Percentiles rank a stretch among this genome's conserved stretches.
Evolutionary conservation across 2,888 invertebrate species (phyloP).

Genomic region (Strigamia maritima): DNA sequence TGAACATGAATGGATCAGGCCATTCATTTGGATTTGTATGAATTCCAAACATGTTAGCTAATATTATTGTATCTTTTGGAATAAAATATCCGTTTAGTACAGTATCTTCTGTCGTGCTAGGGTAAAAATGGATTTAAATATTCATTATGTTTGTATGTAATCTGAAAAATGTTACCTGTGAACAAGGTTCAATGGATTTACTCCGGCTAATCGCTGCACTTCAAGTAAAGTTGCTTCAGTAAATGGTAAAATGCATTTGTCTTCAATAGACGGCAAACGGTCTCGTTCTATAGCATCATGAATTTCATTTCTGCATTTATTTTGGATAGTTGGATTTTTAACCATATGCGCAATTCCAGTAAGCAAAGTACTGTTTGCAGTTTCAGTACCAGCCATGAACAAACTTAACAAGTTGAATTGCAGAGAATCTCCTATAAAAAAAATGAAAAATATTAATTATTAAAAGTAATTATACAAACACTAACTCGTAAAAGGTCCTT

Average conservation of each 20-base stretch:
- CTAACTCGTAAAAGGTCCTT: not conserved
- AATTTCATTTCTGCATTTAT: constrained; percentile 72
- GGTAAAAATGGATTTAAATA: not conserved
- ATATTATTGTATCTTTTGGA: constrained; percentile 27
- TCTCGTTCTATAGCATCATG: constrained; percentile 69
- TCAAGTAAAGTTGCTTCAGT: constrained; percentile 39
- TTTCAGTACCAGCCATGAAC: constrained; percentile 84
- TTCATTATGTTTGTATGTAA: not conserved
- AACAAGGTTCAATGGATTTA: constrained; percentile 35
- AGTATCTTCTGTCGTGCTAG: not conserved
- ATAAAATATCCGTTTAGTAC: not conserved
- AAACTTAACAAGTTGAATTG: constrained; percentile 61
- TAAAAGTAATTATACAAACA: no score
- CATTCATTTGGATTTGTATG: not conserved
- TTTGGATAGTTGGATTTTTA: constrained; percentile 68
- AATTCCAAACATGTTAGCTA: constrained; percentile 9
- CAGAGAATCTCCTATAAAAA: not conserved
- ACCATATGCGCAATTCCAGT: constrained; percentile 73
- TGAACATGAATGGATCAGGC: constrained; percentile 1
- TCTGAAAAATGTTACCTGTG: constrained; percentile 40
- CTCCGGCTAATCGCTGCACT: constrained; percentile 34
- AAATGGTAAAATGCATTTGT: constrained; percentile 55
- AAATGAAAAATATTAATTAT: not conserved
- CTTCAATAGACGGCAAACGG: constrained; percentile 66
- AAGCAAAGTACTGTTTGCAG: constrained; percentile 73